Evolutionary conservation across 2,113 vertebrate genomes (phyloP).

Genomic region (Nanorana parkeri): DNA sequence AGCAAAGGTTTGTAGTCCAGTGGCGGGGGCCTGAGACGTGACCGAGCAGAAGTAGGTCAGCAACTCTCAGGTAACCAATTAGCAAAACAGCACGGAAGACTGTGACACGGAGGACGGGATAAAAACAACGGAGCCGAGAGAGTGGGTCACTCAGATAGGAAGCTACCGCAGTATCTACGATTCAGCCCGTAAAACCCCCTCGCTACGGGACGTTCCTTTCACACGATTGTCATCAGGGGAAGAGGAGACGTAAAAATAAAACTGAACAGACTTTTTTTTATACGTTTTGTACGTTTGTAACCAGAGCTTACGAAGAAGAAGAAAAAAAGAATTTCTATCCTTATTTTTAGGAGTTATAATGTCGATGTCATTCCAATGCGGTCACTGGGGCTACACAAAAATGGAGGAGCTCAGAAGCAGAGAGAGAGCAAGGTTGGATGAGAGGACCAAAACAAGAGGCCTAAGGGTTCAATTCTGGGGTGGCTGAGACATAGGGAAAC

Average conservation of each 20-base stretch:
- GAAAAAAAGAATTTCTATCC: slow-evolving; percentile 82
- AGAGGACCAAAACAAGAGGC: neutral
- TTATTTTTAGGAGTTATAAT: slow-evolving; percentile 86
- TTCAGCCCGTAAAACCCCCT: slow-evolving; percentile 17
- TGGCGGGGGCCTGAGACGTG: slow-evolving; percentile 45
- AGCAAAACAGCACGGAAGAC: slow-evolving; percentile 12
- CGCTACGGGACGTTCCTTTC: slow-evolving; percentile 59
- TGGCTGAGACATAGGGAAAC: neutral
- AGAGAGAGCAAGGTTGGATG: neutral
- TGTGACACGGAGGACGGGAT: neutral
- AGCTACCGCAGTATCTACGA: slow-evolving; percentile 47
- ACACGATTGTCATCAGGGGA: slow-evolving; percentile 40
- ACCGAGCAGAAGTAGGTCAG: slow-evolving; percentile 54
- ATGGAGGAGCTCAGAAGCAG: neutral
- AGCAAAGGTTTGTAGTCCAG: slow-evolving; percentile 64
- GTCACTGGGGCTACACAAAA: slow-evolving; percentile 23
- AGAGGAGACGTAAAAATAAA: slow-evolving; percentile 55
- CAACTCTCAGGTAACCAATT: slow-evolving; percentile 56
- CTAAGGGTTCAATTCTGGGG: neutral
- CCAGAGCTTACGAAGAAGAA: slow-evolving; percentile 76
- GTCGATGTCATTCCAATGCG: slow-evolving; percentile 72
- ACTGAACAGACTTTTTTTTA: slow-evolving; percentile 78
- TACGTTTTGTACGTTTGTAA: slow-evolving; percentile 99
- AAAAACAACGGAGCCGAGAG: slow-evolving; percentile 10
- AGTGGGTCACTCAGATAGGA: slow-evolving; percentile 61